Percentiles rank a stretch among this genome's conserved stretches.
Evolutionary conservation across 1,140 invertebrate genomes (phyloP).

Genomic region (Hypsibius dujardini): DNA sequence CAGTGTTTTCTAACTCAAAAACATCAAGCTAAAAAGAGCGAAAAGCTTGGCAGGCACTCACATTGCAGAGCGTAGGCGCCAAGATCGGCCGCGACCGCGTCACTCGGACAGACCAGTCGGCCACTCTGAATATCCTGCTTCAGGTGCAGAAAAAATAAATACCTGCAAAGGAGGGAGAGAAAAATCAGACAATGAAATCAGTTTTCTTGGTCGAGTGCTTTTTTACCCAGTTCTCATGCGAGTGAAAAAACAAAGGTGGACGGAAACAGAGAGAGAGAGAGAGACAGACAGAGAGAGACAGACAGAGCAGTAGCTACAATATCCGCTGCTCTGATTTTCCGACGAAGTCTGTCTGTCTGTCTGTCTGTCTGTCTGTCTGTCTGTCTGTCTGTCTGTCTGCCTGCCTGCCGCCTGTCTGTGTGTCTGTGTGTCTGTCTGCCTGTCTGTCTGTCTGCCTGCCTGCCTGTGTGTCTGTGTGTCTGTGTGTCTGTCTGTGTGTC

Average conservation of each 20-base stretch:
- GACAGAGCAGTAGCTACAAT: too few relatives aligned
- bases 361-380: too few relatives aligned
- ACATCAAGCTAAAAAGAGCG: too few relatives aligned
- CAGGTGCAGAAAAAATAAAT: conserved; percentile 85
- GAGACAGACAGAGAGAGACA: background rate
- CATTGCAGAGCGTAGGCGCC: conserved; percentile 86
- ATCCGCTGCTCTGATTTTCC: too few relatives aligned
- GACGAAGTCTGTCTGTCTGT: too few relatives aligned
- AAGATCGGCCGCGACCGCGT: conserved; percentile 63
- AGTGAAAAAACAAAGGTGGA: background rate
- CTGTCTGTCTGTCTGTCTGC: too few relatives aligned
- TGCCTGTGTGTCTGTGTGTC: too few relatives aligned
- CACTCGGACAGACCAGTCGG: conserved; percentile 63
- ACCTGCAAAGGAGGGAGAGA: conserved; percentile 43
- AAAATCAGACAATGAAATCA: conserved; percentile 18
- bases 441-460: too few relatives aligned
- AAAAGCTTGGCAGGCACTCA: conserved; percentile 41
- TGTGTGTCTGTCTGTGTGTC: too few relatives aligned
- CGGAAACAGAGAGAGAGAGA: conserved; percentile 18
- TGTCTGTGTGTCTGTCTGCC: too few relatives aligned
- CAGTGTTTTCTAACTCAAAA: too few relatives aligned
- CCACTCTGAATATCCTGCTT: conserved; percentile 85
- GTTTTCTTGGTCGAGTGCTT: conserved; percentile 20
- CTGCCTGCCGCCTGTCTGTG: too few relatives aligned
- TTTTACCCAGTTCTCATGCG: conserved; percentile 14